Evolutionary conservation across 1,140 invertebrate genomes (phyloP).

Genomic region (Streblospio benedicti): DNA sequence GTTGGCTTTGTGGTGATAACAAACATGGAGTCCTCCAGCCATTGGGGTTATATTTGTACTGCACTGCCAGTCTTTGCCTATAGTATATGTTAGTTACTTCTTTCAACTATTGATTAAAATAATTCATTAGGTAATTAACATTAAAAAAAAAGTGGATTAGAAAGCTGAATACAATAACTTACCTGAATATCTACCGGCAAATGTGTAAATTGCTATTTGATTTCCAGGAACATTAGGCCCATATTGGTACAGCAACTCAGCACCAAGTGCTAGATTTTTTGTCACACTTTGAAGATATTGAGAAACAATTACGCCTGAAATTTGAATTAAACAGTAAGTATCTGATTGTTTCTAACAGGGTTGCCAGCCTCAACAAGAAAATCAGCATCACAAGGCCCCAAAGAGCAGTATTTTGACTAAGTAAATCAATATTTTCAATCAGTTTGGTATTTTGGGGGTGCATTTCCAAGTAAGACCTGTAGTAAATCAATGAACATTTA

Average conservation of each 20-base stretch:
- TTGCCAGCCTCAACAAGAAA: no score
- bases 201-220: conserved; percentile 73
- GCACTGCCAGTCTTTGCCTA: conserved; percentile 53
- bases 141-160: neutral
- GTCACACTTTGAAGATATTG: conserved; percentile 88
- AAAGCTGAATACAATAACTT: conserved; percentile 9
- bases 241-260: conserved; percentile 85
- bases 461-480: no score
- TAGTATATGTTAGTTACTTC: conserved; percentile 4
- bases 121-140: neutral
- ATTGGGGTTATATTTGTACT: conserved; percentile 62
- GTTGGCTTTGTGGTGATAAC: conserved; percentile 90
- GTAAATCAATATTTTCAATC: no score
- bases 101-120: neutral
- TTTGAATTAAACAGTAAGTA: neutral
- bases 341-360: conserved; percentile 1
- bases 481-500: no score
- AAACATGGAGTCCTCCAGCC: conserved; percentile 71
- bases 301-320: conserved; percentile 66
- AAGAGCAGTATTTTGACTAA: no score
- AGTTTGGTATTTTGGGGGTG: no score
- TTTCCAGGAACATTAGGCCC: conserved; percentile 71
- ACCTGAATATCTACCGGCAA: conserved; percentile 69
- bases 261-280: conserved; percentile 70
- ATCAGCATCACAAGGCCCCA: no score